A percentile compares a stretch with the other conserved stretches of the same genome.
Evolutionary conservation across 1,140 invertebrate species (phyloP).

Genomic region (Panonychus citri): DNA sequence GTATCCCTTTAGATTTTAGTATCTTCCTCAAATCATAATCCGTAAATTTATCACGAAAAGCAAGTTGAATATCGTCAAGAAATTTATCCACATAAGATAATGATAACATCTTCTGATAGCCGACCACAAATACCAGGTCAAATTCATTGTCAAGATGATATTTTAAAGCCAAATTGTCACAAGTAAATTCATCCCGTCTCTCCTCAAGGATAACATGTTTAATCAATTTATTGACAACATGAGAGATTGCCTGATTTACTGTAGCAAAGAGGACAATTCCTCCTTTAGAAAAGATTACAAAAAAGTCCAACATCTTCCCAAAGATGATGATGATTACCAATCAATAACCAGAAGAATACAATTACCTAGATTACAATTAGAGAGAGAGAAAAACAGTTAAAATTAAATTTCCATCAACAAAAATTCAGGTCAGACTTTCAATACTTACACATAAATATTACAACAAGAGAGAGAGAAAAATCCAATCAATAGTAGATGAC

Average conservation of each 20-base stretch:
- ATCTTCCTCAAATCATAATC: conserved; percentile 17
- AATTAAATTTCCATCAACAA: too few species aligned
- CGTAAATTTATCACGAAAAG: conserved; percentile 89
- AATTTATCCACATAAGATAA: conserved; percentile 94
- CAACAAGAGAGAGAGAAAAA: too few species aligned
- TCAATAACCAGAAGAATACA: too few species aligned
- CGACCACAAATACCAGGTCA: conserved; percentile 90
- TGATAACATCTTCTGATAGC: conserved; percentile 92
- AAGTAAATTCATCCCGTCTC: conserved; percentile 38
- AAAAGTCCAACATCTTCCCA: conserved; percentile 77
- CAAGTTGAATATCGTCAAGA: conserved; percentile 74
- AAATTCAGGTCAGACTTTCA: too few species aligned
- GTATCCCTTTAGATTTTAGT: not conserved
- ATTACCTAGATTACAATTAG: too few species aligned
- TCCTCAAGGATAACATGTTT: conserved; percentile 89
- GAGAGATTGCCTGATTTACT: conserved; percentile 35
- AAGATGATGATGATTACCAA: too few species aligned
- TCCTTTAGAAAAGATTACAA: conserved; percentile 96
- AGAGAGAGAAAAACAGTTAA: too few species aligned
- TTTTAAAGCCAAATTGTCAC: conserved; percentile 66
- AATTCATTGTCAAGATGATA: conserved; percentile 98
- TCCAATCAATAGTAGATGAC: too few species aligned
- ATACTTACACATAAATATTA: too few species aligned
- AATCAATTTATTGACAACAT: conserved; percentile 83
- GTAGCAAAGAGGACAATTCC: conserved; percentile 65